These are phyloP conservation scores for Pseudochaenichthys georgianus DNA, from an alignment of 2,797 vertebrate genomes.

Conservation along the genomic window DNA sequence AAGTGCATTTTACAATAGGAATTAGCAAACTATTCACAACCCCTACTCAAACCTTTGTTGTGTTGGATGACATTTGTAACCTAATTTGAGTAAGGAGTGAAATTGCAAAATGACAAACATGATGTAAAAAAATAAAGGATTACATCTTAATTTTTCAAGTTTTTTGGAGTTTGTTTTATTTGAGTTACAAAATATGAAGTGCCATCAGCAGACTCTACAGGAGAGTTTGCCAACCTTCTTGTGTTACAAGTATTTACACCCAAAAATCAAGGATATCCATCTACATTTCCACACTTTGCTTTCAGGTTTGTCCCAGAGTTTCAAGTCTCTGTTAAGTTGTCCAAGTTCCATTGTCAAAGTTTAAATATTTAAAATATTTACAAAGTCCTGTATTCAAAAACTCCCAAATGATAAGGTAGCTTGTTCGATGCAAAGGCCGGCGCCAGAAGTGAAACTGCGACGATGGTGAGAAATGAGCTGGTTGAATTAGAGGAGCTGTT, in stretches of 20 bases:
- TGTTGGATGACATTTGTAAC: background rate
- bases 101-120: background rate
- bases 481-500: constrained; percentile 76
- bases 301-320: constrained; percentile 70
- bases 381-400: constrained; percentile 92
- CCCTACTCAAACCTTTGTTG: background rate
- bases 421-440: constrained; percentile 70
- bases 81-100: background rate
- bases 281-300: constrained; percentile 65
- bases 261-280: constrained; percentile 71
- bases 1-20: background rate
- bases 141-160: constrained; percentile 70
- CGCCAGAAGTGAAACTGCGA: constrained; percentile 70
- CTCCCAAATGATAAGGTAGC: constrained; percentile 80
- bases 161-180: constrained; percentile 86
- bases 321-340: constrained; percentile 71
- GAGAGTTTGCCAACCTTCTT: constrained; percentile 74
- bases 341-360: constrained; percentile 73
- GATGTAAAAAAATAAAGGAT: constrained; percentile 56
- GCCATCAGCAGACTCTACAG: constrained; percentile 83
- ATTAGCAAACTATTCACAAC: background rate
- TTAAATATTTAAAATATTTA: constrained; percentile 99
- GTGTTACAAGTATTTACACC: constrained; percentile 84
- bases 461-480: constrained; percentile 81
- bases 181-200: constrained; percentile 90